A percentile compares a stretch with the other conserved stretches of the same genome.
Conservation (phyloP, 1,140 invertebrate genomes). For the Lordiphosa collinella region DNA sequence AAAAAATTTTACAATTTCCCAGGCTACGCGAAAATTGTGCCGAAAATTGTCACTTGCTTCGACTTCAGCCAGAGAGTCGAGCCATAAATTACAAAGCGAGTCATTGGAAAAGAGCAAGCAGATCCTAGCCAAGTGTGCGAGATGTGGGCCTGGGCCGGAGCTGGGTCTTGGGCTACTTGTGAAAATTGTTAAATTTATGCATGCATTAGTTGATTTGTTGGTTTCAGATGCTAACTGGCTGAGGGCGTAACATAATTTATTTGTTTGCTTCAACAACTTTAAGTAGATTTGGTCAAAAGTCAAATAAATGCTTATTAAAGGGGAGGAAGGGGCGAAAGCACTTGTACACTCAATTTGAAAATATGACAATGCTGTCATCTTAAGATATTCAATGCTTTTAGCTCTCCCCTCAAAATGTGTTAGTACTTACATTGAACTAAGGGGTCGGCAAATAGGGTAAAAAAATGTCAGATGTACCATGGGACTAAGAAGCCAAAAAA, state of each 20-base stretch:
- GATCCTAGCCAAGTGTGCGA: background rate
- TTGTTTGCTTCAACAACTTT: constrained; percentile 26
- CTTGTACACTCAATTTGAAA: constrained; percentile 70
- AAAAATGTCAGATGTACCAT: too few relatives aligned
- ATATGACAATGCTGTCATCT: constrained; percentile 70
- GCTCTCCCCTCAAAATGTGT: constrained; percentile 7
- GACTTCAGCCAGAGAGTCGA: constrained; percentile 48
- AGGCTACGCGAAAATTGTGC: constrained; percentile 64
- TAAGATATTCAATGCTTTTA: constrained; percentile 75
- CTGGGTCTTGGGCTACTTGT: constrained; percentile 42
- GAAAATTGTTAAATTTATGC: constrained; percentile 70
- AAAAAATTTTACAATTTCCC: constrained; percentile 64
- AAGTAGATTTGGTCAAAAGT: constrained; percentile 51
- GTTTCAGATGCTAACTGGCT: constrained; percentile 30
- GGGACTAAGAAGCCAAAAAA: too few relatives aligned
- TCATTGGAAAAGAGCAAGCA: constrained; percentile 67
- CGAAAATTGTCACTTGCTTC: constrained; percentile 67
- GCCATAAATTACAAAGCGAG: constrained; percentile 72
- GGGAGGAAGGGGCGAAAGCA: constrained; percentile 30
- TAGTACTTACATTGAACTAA: too few relatives aligned
- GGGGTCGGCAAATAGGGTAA: too few relatives aligned
- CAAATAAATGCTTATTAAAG: constrained; percentile 74
- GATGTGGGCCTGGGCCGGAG: background rate
- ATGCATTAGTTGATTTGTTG: constrained; percentile 75
- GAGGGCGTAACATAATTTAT: constrained; percentile 54